Percentiles rank a stretch among this genome's conserved stretches.
phyloP scores from a whole-genome alignment of 2,113 vertebrate genomes.

The Madoqua kirkii region DNA sequence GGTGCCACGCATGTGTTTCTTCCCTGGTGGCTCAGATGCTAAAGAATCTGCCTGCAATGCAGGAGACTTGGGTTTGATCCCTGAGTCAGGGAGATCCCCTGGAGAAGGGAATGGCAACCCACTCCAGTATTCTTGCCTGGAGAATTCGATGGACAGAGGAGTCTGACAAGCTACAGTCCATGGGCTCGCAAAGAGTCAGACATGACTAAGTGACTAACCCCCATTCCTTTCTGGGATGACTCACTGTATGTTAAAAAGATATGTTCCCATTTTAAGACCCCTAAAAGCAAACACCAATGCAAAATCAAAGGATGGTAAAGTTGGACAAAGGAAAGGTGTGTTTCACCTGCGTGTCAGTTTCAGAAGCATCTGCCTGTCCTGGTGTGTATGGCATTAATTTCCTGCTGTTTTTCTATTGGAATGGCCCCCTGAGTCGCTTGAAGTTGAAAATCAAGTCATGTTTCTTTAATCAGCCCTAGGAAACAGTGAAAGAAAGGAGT shows the following conservation, averaged over 20 bases:
- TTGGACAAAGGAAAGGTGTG: slow-evolving; percentile 64
- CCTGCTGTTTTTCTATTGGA: slow-evolving; percentile 81
- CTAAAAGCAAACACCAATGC: slow-evolving; percentile 6
- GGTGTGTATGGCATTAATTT: slow-evolving; percentile 86
- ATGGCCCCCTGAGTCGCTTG: slow-evolving; percentile 81
- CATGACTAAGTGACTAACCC: background rate
- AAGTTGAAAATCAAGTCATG: slow-evolving; percentile 89
- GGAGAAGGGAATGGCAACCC: background rate
- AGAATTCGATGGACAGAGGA: background rate
- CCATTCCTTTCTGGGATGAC: slow-evolving; percentile 23
- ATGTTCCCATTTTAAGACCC: background rate
- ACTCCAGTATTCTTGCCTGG: background rate
- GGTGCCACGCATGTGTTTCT: slow-evolving; percentile 5
- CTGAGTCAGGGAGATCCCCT: background rate
- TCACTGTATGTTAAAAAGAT: slow-evolving; percentile 50
- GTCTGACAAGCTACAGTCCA: background rate
- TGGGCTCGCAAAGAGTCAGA: background rate
- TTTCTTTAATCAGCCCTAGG: slow-evolving; percentile 87
- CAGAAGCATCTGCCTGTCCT: slow-evolving; percentile 83
- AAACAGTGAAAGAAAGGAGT: slow-evolving; percentile 79
- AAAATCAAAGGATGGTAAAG: slow-evolving; percentile 53
- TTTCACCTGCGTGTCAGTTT: slow-evolving; percentile 77
- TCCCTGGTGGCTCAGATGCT: background rate
- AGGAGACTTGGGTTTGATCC: background rate
- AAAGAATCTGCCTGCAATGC: background rate